Percentiles rank a stretch among this genome's conserved stretches.
Evolutionary conservation across 2,797 vertebrate species (phyloP).

Genomic region (Chaetophractus vellerosus): DNA sequence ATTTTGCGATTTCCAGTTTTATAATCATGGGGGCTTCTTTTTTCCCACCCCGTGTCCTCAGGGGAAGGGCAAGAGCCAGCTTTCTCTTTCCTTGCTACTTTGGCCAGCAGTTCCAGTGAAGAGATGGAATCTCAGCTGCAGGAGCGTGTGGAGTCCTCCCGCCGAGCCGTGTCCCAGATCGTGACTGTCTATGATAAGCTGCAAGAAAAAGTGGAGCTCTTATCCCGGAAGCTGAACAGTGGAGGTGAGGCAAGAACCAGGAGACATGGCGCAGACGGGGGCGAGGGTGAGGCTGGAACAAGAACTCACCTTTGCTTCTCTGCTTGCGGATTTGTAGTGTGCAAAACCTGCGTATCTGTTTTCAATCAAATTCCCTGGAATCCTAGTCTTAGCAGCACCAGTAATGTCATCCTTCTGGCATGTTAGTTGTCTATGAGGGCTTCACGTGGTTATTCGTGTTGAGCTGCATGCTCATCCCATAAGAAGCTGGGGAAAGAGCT

Average conservation of each 20-base stretch:
- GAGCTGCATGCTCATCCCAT: not conserved
- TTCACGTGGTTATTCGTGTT: not conserved
- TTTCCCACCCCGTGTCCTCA: conserved; percentile 77
- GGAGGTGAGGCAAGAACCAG: conserved; percentile 87
- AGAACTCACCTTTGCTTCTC: not conserved
- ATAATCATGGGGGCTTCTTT: conserved; percentile 56
- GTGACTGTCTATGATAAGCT: conserved; percentile 95
- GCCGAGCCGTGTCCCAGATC: conserved; percentile 94
- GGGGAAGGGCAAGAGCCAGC: conserved; percentile 90
- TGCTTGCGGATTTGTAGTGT: not conserved
- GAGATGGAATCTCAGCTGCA: conserved; percentile 98
- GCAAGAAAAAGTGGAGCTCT: conserved; percentile 91
- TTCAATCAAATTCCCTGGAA: not conserved
- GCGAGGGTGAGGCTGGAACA: not conserved
- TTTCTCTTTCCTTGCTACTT: conserved; percentile 96
- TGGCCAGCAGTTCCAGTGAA: conserved; percentile 98
- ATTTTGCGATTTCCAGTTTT: conserved; percentile 61
- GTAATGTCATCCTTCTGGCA: not conserved
- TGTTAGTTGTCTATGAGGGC: not conserved
- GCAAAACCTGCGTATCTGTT: not conserved
- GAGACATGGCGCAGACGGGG: rapidly evolving
- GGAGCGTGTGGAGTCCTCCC: conserved; percentile 96
- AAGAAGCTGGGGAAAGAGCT: not conserved
- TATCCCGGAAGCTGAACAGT: conserved; percentile 90
- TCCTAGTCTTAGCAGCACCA: not conserved